A percentile compares a stretch with the other conserved stretches of the same genome.
These are phyloP conservation scores for Vulpes vulpes DNA, from an alignment of 2,113 vertebrate genomes.

Conservation along the genomic window DNA sequence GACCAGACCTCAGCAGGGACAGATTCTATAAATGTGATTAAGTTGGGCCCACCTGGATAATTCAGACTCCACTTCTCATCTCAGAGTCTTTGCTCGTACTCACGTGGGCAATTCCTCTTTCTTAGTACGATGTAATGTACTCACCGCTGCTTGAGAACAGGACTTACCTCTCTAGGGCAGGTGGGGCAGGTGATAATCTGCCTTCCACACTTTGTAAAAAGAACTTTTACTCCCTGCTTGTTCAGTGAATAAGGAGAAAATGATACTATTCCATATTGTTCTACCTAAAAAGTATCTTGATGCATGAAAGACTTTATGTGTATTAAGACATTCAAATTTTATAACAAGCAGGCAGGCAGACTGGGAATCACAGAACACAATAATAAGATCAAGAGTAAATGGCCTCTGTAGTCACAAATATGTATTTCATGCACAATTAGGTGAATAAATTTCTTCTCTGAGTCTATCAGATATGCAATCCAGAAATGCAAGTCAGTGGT, in stretches of 20 bases:
- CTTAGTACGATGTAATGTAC: too few relatives aligned
- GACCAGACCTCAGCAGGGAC: accelerated
- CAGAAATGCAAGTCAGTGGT: background rate
- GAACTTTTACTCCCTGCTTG: background rate
- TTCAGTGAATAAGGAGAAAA: background rate
- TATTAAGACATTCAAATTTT: background rate
- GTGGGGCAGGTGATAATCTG: background rate
- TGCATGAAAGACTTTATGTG: background rate
- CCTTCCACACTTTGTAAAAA: background rate
- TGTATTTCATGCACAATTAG: constrained; percentile 10
- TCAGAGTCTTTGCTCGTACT: background rate
- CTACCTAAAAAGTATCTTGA: background rate
- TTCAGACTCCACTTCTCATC: background rate
- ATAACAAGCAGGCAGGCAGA: background rate
- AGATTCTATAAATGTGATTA: background rate
- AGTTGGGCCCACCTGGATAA: accelerated
- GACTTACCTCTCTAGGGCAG: accelerated
- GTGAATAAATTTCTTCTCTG: constrained; percentile 6
- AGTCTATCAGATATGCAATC: background rate
- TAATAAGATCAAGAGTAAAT: background rate
- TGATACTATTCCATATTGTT: background rate
- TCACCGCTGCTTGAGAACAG: background rate
- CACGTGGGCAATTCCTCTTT: too few relatives aligned
- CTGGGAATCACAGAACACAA: background rate
- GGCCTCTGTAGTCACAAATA: background rate